Conservation (phyloP, 2,113 vertebrate species). For the Malurus elegans region DNA sequence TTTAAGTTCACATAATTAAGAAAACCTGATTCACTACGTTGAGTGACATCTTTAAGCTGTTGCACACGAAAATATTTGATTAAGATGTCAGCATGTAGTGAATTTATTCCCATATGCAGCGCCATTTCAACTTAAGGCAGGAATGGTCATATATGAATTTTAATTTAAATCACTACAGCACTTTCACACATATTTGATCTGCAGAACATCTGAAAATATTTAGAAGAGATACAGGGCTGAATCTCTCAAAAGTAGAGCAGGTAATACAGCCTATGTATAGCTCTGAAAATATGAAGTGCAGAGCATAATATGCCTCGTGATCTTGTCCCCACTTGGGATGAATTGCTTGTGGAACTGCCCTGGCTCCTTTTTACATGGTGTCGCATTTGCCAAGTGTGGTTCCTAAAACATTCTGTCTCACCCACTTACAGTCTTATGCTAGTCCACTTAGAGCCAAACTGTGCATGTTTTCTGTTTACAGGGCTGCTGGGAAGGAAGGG, state of each 20-base stretch:
- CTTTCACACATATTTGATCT: neutral
- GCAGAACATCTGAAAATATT: constrained; percentile 24
- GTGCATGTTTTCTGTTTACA: constrained; percentile 29
- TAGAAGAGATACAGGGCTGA: neutral
- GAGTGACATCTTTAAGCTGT: neutral
- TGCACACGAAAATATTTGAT: neutral
- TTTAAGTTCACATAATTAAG: constrained; percentile 27
- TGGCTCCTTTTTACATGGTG: neutral
- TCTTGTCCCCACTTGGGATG: neutral
- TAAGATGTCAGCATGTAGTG: constrained; percentile 3
- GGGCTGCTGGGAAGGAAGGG: constrained; percentile 24
- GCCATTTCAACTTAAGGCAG: neutral
- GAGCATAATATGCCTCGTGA: neutral
- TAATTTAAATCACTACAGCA: constrained; percentile 11
- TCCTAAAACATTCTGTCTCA: constrained; percentile 51
- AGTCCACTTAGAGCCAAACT: neutral
- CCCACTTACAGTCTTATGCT: neutral
- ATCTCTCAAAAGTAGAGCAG: neutral
- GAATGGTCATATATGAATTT: constrained; percentile 10
- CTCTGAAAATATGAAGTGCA: neutral
- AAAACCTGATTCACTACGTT: constrained; percentile 15
- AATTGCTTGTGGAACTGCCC: constrained; percentile 10
- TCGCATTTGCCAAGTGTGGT: neutral
- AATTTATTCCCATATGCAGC: constrained; percentile 19
- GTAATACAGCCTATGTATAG: neutral